phyloP scores from a whole-genome alignment of 2,888 invertebrate genomes.

The Celastrina argiolus region DNA sequence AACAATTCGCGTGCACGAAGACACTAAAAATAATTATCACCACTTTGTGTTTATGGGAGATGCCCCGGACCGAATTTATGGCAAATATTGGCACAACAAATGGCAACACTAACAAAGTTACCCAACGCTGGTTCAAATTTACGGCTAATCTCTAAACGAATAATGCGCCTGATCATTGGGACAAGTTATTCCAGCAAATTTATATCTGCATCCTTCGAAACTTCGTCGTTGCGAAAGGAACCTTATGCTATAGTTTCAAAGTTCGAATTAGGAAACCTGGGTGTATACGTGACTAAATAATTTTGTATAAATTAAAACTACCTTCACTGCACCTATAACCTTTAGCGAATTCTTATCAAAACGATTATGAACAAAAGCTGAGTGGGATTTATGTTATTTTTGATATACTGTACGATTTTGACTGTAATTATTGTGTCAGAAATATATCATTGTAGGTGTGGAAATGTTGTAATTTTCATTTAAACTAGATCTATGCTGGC shows the following conservation, averaged over 20 bases:
- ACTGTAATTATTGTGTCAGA: slow-evolving; percentile 12
- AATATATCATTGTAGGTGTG: background rate
- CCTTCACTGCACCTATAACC: slow-evolving; percentile 41
- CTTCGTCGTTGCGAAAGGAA: background rate
- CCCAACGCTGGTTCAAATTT: slow-evolving; percentile 27
- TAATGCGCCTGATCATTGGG: slow-evolving; percentile 33
- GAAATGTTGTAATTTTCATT: slow-evolving; percentile 4
- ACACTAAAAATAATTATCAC: background rate
- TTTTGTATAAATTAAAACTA: slow-evolving; percentile 30
- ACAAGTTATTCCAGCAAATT: slow-evolving; percentile 30
- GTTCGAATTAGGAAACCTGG: background rate
- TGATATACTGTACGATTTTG: slow-evolving; percentile 7
- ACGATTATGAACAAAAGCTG: slow-evolving; percentile 34
- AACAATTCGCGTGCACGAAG: too few relatives aligned
- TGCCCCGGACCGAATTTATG: background rate
- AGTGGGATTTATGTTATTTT: slow-evolving; percentile 8
- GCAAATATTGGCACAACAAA: slow-evolving; percentile 6
- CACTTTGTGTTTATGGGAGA: background rate
- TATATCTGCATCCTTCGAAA: slow-evolving; percentile 15
- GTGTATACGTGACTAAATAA: background rate
- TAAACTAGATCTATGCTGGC: background rate
- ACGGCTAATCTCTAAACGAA: slow-evolving; percentile 39
- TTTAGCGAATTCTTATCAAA: slow-evolving; percentile 41
- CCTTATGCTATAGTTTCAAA: background rate
- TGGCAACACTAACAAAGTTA: slow-evolving; percentile 20